These are phyloP conservation scores for Parnassius apollo DNA, from an alignment of 2,888 invertebrate genomes.

Conservation along the genomic window DNA sequence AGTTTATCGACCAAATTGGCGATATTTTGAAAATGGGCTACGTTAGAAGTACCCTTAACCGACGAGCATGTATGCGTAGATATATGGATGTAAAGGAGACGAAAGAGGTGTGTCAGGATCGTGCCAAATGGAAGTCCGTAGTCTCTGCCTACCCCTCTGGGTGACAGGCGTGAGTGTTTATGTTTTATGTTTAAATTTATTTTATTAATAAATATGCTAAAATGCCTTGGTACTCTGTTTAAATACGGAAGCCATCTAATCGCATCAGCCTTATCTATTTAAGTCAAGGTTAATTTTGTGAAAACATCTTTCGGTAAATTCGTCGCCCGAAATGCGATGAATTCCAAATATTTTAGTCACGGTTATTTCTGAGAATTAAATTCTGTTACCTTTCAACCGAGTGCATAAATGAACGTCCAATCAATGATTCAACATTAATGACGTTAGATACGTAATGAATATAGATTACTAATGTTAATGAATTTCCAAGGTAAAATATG, in stretches of 20 bases:
- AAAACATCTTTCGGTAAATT: constrained; percentile 18
- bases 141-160: too few species aligned
- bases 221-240: neutral
- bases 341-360: constrained; percentile 48
- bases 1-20: too few species aligned
- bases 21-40: too few species aligned
- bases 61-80: too few species aligned
- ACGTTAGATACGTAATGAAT: constrained; percentile 54
- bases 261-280: constrained; percentile 15
- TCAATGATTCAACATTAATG: constrained; percentile 64
- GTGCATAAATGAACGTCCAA: constrained; percentile 46
- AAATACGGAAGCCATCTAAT: constrained; percentile 23
- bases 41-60: too few species aligned
- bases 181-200: neutral
- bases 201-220: constrained; percentile 7
- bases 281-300: constrained; percentile 19
- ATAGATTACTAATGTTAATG: constrained; percentile 36
- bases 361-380: constrained; percentile 57
- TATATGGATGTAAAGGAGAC: too few species aligned
- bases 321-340: constrained; percentile 31
- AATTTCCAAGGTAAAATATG: constrained; percentile 53
- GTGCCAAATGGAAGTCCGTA: too few species aligned
- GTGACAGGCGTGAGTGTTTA: too few species aligned
- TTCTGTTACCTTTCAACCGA: constrained; percentile 52
- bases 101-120: too few species aligned